Evolutionary conservation across 1,140 invertebrate species (phyloP), one percentile per base, ranked within the genome.

Genomic region (Lanistes nyassanus): DNA sequence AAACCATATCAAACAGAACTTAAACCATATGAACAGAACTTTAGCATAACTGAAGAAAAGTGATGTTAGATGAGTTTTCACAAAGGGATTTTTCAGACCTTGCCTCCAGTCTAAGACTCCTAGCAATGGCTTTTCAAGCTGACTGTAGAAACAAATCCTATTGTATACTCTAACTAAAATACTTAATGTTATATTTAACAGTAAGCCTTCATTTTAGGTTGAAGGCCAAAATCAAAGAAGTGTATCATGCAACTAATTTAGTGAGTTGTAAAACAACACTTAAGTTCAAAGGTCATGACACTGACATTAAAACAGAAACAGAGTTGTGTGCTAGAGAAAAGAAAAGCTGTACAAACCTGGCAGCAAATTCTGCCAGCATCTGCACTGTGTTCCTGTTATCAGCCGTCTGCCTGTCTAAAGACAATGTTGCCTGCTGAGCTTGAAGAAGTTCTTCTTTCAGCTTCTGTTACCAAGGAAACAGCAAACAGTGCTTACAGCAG

Each of bases 361-460:
- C 65, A 53, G 80, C 74, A 53, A 82, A 78, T 7, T 80, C 66
- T 51, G 79, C 70, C 29, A 85, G 75, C 21, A 51, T 21, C 39
- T 83, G 71, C 7, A 75, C 70, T 39, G 72, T 71, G 2, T 78
- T 51, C 13, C 65, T 62, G 65, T 83, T 79, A 29, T 83, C 78
- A 64, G 58, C 74, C 0, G 81, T 65, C 72, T 77, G 66, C 29
- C 84, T 81, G 74, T 86, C 85, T n/a, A 86, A 76, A 71, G 69
- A 55, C 39, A 85, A 66, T 1, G 83, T 82, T 64, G 82, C 56
- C 76, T 86, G 82, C 67, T 84, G 81, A 34, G 82, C 80, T 51
- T 81, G 78, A 1, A 55, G 68, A 26, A 85, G 39, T 60, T 84
- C 83, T n/a, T 78, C 58, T 47, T 85, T 78, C 31, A 83, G 62